Conservation (phyloP, 2,113 vertebrate genomes). For the Chaenocephalus aceratus region DNA sequence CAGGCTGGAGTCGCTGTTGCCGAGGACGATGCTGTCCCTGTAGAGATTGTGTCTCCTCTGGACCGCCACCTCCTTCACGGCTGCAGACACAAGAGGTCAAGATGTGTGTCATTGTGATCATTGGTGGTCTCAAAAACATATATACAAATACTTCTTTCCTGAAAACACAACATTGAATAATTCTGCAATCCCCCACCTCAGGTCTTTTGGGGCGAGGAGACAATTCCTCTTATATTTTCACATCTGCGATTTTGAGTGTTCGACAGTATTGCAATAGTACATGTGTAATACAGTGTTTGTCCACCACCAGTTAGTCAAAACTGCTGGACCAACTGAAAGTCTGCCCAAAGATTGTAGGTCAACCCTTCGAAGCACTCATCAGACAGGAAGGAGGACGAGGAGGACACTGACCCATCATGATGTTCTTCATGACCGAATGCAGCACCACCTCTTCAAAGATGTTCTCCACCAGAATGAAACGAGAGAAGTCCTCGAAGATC, state of each 20-base stretch:
- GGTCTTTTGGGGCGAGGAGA: too few species aligned
- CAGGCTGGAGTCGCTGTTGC: constrained; percentile 94
- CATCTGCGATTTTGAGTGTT: too few species aligned
- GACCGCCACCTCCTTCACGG: constrained; percentile 95
- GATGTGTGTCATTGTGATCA: neutral
- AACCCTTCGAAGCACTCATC: neutral
- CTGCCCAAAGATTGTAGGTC: too few species aligned
- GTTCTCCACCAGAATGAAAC: constrained; percentile 93
- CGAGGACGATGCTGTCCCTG: constrained; percentile 94
- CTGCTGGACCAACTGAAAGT: too few species aligned
- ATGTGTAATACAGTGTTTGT: too few species aligned
- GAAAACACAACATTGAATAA: too few species aligned
- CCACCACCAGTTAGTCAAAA: too few species aligned
- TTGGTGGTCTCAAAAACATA: too few species aligned
- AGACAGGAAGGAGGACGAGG: neutral
- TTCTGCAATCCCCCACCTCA: too few species aligned
- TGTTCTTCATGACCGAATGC: constrained; percentile 96
- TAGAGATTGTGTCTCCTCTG: constrained; percentile 96
- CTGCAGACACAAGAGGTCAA: constrained; percentile 66
- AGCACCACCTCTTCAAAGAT: constrained; percentile 96
- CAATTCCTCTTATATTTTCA: too few species aligned
- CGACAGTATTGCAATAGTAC: too few species aligned
- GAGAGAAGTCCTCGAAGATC: constrained; percentile 95
- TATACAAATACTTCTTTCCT: too few species aligned
- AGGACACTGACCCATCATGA: constrained; percentile 89